Evolutionary conservation across 2,797 vertebrate species (phyloP), one percentile per base, ranked within the genome.

Genomic region (Neomorphus geoffroyi): DNA sequence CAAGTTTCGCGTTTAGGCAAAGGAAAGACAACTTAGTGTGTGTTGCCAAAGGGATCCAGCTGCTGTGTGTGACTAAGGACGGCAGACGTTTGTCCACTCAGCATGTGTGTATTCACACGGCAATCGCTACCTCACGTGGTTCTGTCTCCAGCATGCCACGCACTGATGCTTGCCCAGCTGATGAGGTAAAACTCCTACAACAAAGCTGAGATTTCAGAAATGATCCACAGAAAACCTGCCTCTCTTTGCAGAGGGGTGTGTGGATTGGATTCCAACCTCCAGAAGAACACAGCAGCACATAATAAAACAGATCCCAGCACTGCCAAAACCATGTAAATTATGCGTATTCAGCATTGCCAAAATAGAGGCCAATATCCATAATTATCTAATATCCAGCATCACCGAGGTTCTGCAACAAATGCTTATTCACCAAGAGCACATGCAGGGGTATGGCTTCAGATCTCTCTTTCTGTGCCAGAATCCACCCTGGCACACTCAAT

Each of bases 61-160:
- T 21, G 7, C 18, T 17, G 7, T 13, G 14, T 0, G 0, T 27
- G 43, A 28, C 11, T 53, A n/a, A 67, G 21, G 73, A 27, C 0
- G 1, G 27, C 32, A 75, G 37, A 12, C 65, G 54, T 53, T 28
- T 64, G 41, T 13, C 75, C 65, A 28, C 32, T 46, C 62, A 54
- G 17, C 18, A 3, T 3, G 9, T 37, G 15, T 51, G 7, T 13
- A 41, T 18, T 66, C 73, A 32, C 62, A 70, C 45, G 24, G 16
- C 27, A 84, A 53, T 8, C n/a, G 53, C 26, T 17, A 54, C 22
- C 45, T 80, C 32, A 3, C 0, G 2, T 51, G 35, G 30, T 26
- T 88, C 43, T 69, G 18, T 17, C 50, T 11, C 35, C 54, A 46
- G 41, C 46, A 37, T 18, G 30, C 6, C 10, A 4, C 1, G 0